Evolutionary conservation across 2,113 vertebrate species (phyloP), one percentile per base, ranked within the genome.

Genomic region (Poecilia latipinna): DNA sequence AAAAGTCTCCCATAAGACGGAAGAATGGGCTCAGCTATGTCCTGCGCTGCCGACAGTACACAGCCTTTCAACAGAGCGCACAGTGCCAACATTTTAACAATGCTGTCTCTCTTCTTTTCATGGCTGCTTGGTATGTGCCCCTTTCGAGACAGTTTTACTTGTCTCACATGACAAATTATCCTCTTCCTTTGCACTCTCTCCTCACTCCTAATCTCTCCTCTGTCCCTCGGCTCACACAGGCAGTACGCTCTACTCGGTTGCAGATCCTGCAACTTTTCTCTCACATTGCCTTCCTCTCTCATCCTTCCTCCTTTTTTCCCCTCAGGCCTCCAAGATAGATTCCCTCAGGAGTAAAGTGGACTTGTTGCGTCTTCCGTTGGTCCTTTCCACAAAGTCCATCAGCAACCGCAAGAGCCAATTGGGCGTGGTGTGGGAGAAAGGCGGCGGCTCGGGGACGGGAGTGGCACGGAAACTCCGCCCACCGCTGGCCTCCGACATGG

Each of bases 331-430:
- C 97, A 98, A 97, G 93, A 98, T 98, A 98, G 97, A 98, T 96
- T 96, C 97, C 95, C 93, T 98, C 95, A 96, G 95, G 97, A 96
- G 94, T 91, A 97, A 96, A 6, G 97, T 98, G 83, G 97, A 98
- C 82, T 93, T 98, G 89, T 90, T 97, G 93, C 96, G 95, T 94
- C 95, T 95, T 93, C 97, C 97, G 24, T 88, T 98, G 84, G 91
- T 96, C 88, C 95, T 98, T 71, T 93, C 93, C 8, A 84, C 93
- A 69, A 94, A 94, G 90, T 92, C 94, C 79, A 87, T 95, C 89
- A 84, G 89, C 11, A 68, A 88, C 74, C 89, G 89, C 37, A 95
- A 93, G 79, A 88, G 87, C 77, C 93, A 92, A 84, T 90, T 94
- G 93, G 92, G 93, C 70, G 86, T 90, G 31, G 70, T 80, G 92